A percentile compares a stretch with the other conserved stretches of the same genome.
phyloP scores from a whole-genome alignment of 2,888 invertebrate genomes.

The Monochamus alternatus region DNA sequence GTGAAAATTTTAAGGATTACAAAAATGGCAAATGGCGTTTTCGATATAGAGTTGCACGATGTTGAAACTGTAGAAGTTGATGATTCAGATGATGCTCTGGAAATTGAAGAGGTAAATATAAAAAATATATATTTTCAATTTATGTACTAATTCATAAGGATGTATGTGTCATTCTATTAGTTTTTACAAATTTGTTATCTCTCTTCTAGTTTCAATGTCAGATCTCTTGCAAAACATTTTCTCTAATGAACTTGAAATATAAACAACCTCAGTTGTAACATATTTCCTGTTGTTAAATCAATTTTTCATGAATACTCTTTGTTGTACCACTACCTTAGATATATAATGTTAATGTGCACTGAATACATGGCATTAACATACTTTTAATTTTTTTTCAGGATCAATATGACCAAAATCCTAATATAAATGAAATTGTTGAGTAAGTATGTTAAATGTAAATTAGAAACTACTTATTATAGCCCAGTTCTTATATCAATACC shows the following conservation, averaged over 20 bases:
- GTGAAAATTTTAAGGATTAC: slow-evolving; percentile 36
- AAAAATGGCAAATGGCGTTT: slow-evolving; percentile 85
- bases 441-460: slow-evolving; percentile 73
- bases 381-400: slow-evolving; percentile 77
- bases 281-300: slow-evolving; percentile 11
- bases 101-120: slow-evolving; percentile 87
- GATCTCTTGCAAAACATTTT: slow-evolving; percentile 41
- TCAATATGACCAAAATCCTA: slow-evolving; percentile 85
- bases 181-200: slow-evolving; percentile 7
- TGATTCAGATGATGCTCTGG: slow-evolving; percentile 88
- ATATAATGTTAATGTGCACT: slow-evolving; percentile 16
- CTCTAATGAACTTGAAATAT: slow-evolving; percentile 32
- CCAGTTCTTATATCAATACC: not conserved
- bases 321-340: not conserved
- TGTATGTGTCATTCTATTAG: not conserved
- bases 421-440: slow-evolving; percentile 84
- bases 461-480: too few relatives aligned
- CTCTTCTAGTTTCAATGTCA: slow-evolving; percentile 48
- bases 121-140: not conserved
- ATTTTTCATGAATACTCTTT: not conserved
- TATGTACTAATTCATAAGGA: not conserved
- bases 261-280: slow-evolving; percentile 29
- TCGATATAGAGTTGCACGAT: slow-evolving; percentile 92
- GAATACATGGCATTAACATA: slow-evolving; percentile 9
- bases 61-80: slow-evolving; percentile 77